Percentiles rank a stretch among this genome's conserved stretches.
These are phyloP conservation scores for Monoplex corrugatus DNA, from an alignment of 2,888 invertebrate genomes.

Conservation along the genomic window DNA sequence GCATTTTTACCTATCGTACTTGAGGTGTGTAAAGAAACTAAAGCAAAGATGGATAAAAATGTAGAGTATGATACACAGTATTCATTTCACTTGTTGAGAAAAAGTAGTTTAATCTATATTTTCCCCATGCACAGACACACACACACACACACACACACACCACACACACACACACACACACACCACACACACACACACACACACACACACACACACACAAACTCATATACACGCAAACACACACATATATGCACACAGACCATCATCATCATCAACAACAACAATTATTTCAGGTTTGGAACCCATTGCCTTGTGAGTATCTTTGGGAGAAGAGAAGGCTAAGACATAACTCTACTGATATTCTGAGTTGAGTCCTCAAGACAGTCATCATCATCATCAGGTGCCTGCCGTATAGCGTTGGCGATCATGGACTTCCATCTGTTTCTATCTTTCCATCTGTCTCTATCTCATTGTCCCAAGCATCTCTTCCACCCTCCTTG, in stretches of 20 bases:
- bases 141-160: conserved; percentile 23
- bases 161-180: conserved; percentile 6
- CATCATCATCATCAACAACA: not conserved
- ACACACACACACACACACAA: conserved; percentile 15
- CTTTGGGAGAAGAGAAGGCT: not conserved
- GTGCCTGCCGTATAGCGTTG: too few relatives aligned
- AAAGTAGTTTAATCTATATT: not conserved
- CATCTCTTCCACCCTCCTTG: too few relatives aligned
- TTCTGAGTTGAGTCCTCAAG: not conserved
- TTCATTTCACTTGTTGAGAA: too few relatives aligned
- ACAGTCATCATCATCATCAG: not conserved
- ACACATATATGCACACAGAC: not conserved
- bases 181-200: not conserved
- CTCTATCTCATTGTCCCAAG: too few relatives aligned
- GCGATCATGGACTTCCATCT: too few relatives aligned
- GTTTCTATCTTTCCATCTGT: too few relatives aligned
- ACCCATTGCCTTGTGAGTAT: not conserved
- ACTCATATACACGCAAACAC: not conserved
- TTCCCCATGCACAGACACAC: not conserved
- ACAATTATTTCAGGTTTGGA: not conserved
- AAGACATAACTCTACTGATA: not conserved
- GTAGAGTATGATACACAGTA: too few relatives aligned
- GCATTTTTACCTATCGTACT: too few relatives aligned
- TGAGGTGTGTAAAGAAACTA: too few relatives aligned
- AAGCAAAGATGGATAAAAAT: too few relatives aligned